A percentile compares a stretch with the other conserved stretches of the same genome.
These are phyloP conservation scores for Eupithecia centaureata DNA, from an alignment of 2,888 invertebrate species.

Conservation along the genomic window DNA sequence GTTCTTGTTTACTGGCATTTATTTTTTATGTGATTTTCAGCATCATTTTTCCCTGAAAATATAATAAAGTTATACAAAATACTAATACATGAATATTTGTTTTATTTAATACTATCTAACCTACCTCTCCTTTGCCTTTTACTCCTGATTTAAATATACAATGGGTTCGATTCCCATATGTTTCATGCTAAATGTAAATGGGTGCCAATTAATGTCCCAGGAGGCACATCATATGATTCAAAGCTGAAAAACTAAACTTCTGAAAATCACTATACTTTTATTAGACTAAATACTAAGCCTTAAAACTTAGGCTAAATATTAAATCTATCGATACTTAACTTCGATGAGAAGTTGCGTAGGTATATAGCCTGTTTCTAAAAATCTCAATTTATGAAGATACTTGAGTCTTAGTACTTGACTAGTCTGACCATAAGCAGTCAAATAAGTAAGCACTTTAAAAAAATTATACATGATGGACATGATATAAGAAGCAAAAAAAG, in stretches of 20 bases:
- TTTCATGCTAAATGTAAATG: neutral
- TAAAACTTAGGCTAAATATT: neutral
- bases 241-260: neutral
- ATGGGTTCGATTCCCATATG: neutral
- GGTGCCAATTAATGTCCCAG: neutral
- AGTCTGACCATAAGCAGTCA: no score
- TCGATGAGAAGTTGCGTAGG: neutral
- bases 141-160: neutral
- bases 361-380: no score
- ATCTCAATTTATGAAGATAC: no score
- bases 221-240: neutral
- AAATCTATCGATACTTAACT: neutral
- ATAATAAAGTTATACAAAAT: neutral
- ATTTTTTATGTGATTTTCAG: neutral
- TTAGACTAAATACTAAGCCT: neutral
- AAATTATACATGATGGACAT: no score
- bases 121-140: neutral
- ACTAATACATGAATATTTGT: neutral
- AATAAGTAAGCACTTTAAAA: no score
- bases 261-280: neutral
- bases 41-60: neutral
- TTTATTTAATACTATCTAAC: neutral
- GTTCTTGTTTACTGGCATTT: no score
- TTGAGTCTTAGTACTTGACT: no score
- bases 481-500: no score